phyloP scores from a whole-genome alignment of 2,888 invertebrate genomes.

The Chloroclysta siterata region DNA sequence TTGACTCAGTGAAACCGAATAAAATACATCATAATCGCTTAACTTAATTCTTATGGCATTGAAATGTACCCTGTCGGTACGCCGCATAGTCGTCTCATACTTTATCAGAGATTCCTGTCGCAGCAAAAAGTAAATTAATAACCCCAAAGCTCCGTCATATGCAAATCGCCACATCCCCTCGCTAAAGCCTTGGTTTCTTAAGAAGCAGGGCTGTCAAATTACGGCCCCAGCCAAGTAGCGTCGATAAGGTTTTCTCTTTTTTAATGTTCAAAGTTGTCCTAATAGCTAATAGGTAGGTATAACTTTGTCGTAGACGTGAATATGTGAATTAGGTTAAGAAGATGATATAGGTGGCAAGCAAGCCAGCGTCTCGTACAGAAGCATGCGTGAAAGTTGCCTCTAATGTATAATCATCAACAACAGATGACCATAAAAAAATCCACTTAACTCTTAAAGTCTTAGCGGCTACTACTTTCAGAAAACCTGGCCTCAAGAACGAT shows the following conservation, averaged over 20 bases:
- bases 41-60: conserved; percentile 27
- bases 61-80: conserved; percentile 28
- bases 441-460: not conserved
- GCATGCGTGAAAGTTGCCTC: too few relatives aligned
- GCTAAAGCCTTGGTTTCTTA: conserved; percentile 30
- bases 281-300: too few relatives aligned
- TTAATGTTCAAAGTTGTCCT: too few relatives aligned
- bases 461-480: not conserved
- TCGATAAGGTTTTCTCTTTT: not conserved
- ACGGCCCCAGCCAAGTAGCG: not conserved
- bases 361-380: too few relatives aligned
- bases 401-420: too few relatives aligned
- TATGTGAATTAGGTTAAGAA: too few relatives aligned
- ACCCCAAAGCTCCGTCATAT: conserved; percentile 67
- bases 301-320: too few relatives aligned
- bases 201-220: not conserved
- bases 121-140: conserved; percentile 55
- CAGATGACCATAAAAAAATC: too few relatives aligned
- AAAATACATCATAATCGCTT: conserved; percentile 9
- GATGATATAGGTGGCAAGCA: too few relatives aligned
- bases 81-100: conserved; percentile 25
- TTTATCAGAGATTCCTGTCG: conserved; percentile 45
- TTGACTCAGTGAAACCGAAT: not conserved
- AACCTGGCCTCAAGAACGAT: conserved; percentile 41
- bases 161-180: conserved; percentile 71